Base-by-base conservation (phyloP, 2,888 invertebrate genomes). In the Electrophaes corylata region DNA sequence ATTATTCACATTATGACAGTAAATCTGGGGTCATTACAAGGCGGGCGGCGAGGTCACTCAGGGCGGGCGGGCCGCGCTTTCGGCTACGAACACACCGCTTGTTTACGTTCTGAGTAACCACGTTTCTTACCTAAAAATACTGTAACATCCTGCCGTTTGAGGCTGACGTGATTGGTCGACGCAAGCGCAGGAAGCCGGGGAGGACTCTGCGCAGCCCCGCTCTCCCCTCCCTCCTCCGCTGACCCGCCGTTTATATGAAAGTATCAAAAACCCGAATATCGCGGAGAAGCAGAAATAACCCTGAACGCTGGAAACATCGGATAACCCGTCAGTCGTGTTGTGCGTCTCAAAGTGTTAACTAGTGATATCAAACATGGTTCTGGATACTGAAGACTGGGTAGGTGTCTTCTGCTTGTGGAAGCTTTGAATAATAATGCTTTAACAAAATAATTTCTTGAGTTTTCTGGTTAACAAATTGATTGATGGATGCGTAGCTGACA, bases 331-430 rank as follows among this genome's bases (percentile, higher is more conserved):
- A 91, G 91, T 91, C 91, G 91, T 91, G 91, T 91, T 91, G 91
- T 91, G 91, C 89, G 90, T 90, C 91, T 91, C 91, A 87, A 76
- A 89, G 91, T 91, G 91, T 80, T 89, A 88, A 88, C 91, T 81
- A 89, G 91, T 91, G 90, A 88, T 81, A 85, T 83, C 77, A 80
- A 88, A 84, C 82, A 91, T 91, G 91, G 91, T 81, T 88, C 87
- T 91, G 85, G 90, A 91, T 73, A 89, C 91, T 69, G 85, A 89
- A 89, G 91, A 91, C 82, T 91, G 91, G 91, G 91, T 91, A 86
- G 86, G 91, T 88, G 67, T 79, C 62, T 70, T 63, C 66, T 59
- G 53, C 59, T 62, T 54, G 62, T 55, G 53, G 26, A 44, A 61
- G 56, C 60, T 62, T 61, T n/a, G 6, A 37, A 48, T 47, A 44